Conservation (phyloP, 2,113 vertebrate genomes). For the Tamias sibiricus region DNA sequence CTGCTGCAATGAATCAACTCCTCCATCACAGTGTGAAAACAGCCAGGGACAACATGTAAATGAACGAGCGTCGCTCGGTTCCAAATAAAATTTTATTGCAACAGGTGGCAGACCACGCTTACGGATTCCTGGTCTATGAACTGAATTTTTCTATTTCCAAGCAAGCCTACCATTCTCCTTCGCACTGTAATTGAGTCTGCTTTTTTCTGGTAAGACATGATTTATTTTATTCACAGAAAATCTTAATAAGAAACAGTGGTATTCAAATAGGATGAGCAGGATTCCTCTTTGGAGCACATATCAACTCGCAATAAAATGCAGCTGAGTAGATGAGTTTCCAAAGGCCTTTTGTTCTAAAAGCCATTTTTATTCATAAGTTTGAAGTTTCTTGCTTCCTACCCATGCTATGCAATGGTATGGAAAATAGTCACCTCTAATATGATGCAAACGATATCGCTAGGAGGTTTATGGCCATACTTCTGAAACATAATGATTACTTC, state of each 20-base stretch:
- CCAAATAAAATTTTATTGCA: background rate
- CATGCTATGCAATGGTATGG: background rate
- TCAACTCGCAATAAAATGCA: conserved; percentile 33
- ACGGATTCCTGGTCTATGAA: background rate
- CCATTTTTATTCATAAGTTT: conserved; percentile 16
- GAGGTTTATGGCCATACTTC: background rate
- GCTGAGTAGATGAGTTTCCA: background rate
- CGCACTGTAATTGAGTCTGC: background rate
- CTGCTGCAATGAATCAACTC: background rate
- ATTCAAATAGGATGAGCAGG: background rate
- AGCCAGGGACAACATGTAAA: background rate
- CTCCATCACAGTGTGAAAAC: background rate
- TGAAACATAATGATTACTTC: background rate
- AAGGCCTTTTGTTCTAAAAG: conserved; percentile 34
- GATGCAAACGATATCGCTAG: background rate
- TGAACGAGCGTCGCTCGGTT: background rate
- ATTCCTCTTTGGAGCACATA: background rate
- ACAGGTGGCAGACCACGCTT: background rate
- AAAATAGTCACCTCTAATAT: background rate
- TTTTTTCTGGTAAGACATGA: conserved; percentile 18
- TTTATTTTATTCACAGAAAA: conserved; percentile 45
- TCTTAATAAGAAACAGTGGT: background rate
- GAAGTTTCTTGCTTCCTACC: background rate
- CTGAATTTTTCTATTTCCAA: background rate
- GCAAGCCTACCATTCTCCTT: background rate